Evolutionary conservation across 2,888 invertebrate genomes (phyloP).

Genomic region (Syritta pipiens): DNA sequence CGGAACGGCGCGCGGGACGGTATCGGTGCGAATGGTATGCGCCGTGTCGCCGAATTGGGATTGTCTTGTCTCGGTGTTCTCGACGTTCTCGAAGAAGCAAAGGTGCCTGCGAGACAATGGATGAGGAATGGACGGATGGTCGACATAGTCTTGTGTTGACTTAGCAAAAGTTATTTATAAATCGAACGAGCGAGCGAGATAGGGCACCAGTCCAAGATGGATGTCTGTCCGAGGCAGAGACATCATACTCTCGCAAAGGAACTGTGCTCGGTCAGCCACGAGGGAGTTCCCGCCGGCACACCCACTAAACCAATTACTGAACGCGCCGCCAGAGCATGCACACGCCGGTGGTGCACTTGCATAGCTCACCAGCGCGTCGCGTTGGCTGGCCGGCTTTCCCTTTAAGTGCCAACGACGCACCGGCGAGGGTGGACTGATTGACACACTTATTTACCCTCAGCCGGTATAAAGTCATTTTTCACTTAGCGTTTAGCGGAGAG

Average conservation of each 20-base stretch:
- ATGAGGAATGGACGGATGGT: constrained; percentile 49
- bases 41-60: constrained; percentile 25
- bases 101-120: constrained; percentile 44
- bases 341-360: constrained; percentile 29
- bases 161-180: constrained; percentile 59
- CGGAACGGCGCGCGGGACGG: neutral
- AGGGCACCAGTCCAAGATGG: neutral
- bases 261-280: constrained; percentile 29
- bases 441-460: constrained; percentile 17
- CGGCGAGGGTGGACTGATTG: constrained; percentile 25
- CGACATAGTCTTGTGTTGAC: constrained; percentile 58
- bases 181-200: constrained; percentile 31
- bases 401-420: constrained; percentile 44
- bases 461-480: constrained; percentile 21
- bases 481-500: constrained; percentile 7
- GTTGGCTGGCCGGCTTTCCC: constrained; percentile 28
- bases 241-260: constrained; percentile 26
- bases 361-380: neutral
- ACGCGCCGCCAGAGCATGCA: neutral
- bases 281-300: constrained; percentile 37
- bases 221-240: neutral
- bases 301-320: constrained; percentile 63
- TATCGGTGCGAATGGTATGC: constrained; percentile 39
- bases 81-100: constrained; percentile 25
- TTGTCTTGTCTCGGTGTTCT: constrained; percentile 13